These are phyloP conservation scores for Chrysina gloriosa DNA, from an alignment of 2,888 invertebrate species.

Conservation along the genomic window DNA sequence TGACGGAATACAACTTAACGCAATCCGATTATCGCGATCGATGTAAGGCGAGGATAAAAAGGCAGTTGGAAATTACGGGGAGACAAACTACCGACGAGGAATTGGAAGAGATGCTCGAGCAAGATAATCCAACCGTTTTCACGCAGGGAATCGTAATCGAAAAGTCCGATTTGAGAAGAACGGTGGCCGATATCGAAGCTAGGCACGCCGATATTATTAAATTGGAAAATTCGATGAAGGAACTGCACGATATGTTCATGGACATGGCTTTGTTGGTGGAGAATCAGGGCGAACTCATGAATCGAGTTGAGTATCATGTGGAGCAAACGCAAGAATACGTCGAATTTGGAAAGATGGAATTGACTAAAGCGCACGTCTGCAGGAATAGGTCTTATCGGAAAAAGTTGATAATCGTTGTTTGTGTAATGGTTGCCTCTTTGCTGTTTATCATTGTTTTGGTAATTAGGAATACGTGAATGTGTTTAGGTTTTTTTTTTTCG, in stretches of 20 bases:
- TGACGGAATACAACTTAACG: conserved; percentile 99
- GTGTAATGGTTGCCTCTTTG: background rate
- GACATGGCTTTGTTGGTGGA: conserved; percentile 99
- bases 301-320: conserved; percentile 94
- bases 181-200: conserved; percentile 99
- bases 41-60: conserved; percentile 99
- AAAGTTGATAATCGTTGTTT: background rate
- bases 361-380: conserved; percentile 83
- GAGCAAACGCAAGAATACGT: conserved; percentile 87
- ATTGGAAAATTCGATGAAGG: conserved; percentile 98
- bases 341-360: conserved; percentile 81
- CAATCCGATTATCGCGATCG: conserved; percentile 99
- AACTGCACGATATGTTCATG: conserved; percentile 99
- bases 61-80: conserved; percentile 99
- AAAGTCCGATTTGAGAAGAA: conserved; percentile 99
- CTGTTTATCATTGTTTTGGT: background rate
- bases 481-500: background rate
- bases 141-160: conserved; percentile 99
- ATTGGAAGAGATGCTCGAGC: conserved; percentile 98
- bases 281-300: conserved; percentile 97
- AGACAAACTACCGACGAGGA: conserved; percentile 98
- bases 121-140: conserved; percentile 98
- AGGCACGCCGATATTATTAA: conserved; percentile 99
- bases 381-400: conserved; percentile 87
- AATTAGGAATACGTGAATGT: background rate